Conservation (phyloP, 2,888 invertebrate genomes). For the Heliconius ethilla region DNA sequence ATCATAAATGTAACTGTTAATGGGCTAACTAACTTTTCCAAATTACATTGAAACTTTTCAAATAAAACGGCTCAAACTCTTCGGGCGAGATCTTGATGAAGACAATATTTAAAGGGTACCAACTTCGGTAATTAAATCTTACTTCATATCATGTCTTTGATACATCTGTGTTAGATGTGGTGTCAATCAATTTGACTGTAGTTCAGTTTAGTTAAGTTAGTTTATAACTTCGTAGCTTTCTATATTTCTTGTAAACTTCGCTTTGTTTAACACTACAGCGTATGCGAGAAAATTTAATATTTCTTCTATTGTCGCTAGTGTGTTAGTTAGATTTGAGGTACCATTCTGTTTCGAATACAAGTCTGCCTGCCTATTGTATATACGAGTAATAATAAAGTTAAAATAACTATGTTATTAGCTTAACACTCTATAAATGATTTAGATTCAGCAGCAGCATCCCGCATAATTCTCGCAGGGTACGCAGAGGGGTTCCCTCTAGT, state of each 20-base stretch:
- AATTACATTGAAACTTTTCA: slow-evolving; percentile 76
- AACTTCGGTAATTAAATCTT: slow-evolving; percentile 74
- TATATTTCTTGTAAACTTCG: slow-evolving; percentile 28
- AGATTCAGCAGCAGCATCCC: too few species aligned
- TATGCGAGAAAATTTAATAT: slow-evolving; percentile 8
- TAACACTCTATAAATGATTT: too few species aligned
- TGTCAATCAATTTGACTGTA: slow-evolving; percentile 58
- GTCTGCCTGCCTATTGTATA: neutral
- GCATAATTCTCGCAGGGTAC: too few species aligned
- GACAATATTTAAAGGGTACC: slow-evolving; percentile 72
- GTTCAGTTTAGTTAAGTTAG: slow-evolving; percentile 34
- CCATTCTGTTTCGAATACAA: neutral
- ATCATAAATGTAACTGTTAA: slow-evolving; percentile 64
- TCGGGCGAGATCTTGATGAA: slow-evolving; percentile 73
- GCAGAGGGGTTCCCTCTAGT: too few species aligned
- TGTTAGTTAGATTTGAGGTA: neutral
- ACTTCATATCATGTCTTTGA: slow-evolving; percentile 61
- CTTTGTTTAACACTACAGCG: neutral
- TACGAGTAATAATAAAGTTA: too few species aligned
- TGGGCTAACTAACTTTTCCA: slow-evolving; percentile 69
- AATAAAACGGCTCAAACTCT: slow-evolving; percentile 70
- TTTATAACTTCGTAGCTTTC: slow-evolving; percentile 16
- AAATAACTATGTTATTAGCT: too few species aligned
- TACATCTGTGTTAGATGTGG: slow-evolving; percentile 62
- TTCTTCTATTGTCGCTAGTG: neutral